These are phyloP conservation scores for Nomada fabriciana DNA, from an alignment of 2,888 invertebrate genomes.

Conservation along the genomic window DNA sequence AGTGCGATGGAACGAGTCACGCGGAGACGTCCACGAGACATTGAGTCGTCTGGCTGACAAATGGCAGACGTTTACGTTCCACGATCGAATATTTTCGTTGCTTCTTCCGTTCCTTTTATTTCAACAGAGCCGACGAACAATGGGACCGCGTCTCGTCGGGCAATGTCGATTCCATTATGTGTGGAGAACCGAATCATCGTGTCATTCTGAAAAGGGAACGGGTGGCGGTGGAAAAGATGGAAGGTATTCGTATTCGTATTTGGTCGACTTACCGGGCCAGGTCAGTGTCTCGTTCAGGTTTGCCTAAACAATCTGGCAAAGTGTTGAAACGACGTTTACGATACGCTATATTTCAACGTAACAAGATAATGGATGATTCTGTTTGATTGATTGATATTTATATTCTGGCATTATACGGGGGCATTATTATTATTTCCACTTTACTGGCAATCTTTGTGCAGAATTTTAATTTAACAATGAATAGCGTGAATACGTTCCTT, in stretches of 20 bases:
- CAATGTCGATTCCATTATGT: slow-evolving; percentile 8
- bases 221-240: background rate
- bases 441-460: too few species aligned
- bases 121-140: slow-evolving; percentile 16
- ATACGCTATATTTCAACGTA: background rate
- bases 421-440: too few species aligned
- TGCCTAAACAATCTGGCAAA: background rate
- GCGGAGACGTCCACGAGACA: slow-evolving; percentile 33
- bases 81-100: slow-evolving; percentile 47
- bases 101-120: slow-evolving; percentile 19
- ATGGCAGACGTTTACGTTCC: slow-evolving; percentile 41
- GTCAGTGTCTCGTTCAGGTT: slow-evolving; percentile 13
- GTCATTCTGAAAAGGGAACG: background rate
- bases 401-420: too few species aligned
- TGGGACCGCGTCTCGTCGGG: background rate
- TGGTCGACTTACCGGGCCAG: background rate
- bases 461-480: background rate
- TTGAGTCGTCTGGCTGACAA: slow-evolving; percentile 50
- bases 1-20: slow-evolving; percentile 19
- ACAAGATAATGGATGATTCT: too few species aligned
- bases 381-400: too few species aligned
- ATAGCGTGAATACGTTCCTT: background rate
- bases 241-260: background rate
- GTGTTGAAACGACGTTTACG: slow-evolving; percentile 1
- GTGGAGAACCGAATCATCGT: slow-evolving; percentile 10